Evolutionary conservation across 2,797 vertebrate species (phyloP), one percentile per base, ranked within the genome.

Genomic region (Coracias cyanogaster): DNA sequence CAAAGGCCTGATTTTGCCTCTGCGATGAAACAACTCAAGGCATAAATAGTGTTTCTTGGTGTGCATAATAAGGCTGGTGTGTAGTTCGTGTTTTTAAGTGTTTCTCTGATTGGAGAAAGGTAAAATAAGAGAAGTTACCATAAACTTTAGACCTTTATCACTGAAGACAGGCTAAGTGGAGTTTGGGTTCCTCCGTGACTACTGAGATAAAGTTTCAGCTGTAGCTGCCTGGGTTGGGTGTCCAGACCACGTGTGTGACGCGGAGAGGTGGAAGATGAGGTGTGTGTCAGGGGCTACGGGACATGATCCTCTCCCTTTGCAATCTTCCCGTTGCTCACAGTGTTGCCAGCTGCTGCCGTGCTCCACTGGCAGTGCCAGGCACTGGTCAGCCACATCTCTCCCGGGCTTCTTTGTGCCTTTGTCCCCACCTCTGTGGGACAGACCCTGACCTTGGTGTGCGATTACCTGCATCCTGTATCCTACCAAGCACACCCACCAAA

Each of bases 201-300:
- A 14, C 67, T 65, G 67, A 41, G 51, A 51, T 31, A 57, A 7
- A 51, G 61, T 88, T 58, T 69, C 55, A 73, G 24, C 25, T 29
- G 35, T 19, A 69, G 51, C 48, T 80, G 49, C 51, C 57, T 31
- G 48, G 22, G 19, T 41, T 74, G 54, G 52, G 24, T 9, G 3
- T 28, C 25, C 41, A 55, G 41, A 17, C 16, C 14, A 12, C 1
- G 8, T 0, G 1, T 41, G 9, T 48, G 2, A 2, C 37, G 20
- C 0, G 3, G 31, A 60, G 29, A 72, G 5, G 7, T 54, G 66
- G 66, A 31, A 79, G 62, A 24, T 11, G 31, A 57, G 43, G 16
- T 22, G 18, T 52, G 33, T 51, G 12, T 10, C 0, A 1, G 19
- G n/a, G 31, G 20, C 13, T 76, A 18, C 1, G 4, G 62, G 35